A percentile compares a stretch with the other conserved stretches of the same genome.
These are phyloP conservation scores for Caenorhabditis brenneri DNA, from an alignment of 1,140 invertebrate species.

Conservation along the genomic window DNA sequence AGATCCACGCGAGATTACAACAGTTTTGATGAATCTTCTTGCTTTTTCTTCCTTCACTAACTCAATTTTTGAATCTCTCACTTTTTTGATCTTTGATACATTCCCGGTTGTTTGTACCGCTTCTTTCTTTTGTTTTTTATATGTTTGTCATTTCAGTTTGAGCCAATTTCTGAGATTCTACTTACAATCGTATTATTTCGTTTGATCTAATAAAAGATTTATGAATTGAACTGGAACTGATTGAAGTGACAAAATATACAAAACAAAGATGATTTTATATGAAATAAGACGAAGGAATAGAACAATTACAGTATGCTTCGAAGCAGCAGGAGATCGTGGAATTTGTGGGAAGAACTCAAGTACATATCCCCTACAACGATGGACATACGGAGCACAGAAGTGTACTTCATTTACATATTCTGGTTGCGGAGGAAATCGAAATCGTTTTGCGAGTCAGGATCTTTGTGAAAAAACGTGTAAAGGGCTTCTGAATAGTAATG, in stretches of 20 bases:
- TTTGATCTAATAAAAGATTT: conserved; percentile 3
- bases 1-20: not conserved
- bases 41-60: not conserved
- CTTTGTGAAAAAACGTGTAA: conserved; percentile 57
- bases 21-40: not conserved
- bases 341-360: conserved; percentile 53
- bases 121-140: not conserved
- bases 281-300: not conserved
- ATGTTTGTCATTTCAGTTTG: conserved; percentile 40
- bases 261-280: not conserved
- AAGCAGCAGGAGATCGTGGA: conserved; percentile 46
- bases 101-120: conserved; percentile 12
- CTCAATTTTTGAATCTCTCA: not conserved
- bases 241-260: not conserved
- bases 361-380: conserved; percentile 63
- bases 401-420: conserved; percentile 71
- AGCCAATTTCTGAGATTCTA: conserved; percentile 8
- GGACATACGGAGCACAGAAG: conserved; percentile 68
- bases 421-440: conserved; percentile 72
- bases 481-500: conserved; percentile 54
- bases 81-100: not conserved
- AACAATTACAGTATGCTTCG: conserved; percentile 59
- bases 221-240: not conserved
- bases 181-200: not conserved
- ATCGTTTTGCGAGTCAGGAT: conserved; percentile 67